Base-by-base conservation (phyloP, 2,888 invertebrate genomes). In the Harpalus rufipes region DNA sequence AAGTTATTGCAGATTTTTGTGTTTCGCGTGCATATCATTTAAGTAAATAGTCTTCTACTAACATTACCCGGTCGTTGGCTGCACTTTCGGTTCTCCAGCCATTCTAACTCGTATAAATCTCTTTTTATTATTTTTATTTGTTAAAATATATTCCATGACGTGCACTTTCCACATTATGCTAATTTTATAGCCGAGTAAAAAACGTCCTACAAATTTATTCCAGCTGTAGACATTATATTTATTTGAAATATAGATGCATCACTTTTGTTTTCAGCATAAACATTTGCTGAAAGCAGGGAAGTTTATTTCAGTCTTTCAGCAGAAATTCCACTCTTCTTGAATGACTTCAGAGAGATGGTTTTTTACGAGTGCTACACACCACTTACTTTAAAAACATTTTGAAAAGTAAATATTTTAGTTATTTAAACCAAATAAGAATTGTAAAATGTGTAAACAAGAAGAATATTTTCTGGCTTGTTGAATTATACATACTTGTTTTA, bases 51-150 rank as follows among this genome's bases (percentile, higher is more conserved):
- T 63, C 12, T 63, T 21, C 63, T 21, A 21, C 7, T 12, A 25
- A 63, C 32, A 68, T 68, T 68, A 39, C 32, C 7, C 39, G 68
- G 68, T 68, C 68, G 68, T 68, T 68, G 68, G 14, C 68, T 39
- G 39, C 63, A 68, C 39, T 25, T 63, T 63, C 63, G 25, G 63
- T 68, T 68, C 32, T 68, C n/a, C 81, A 5, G 63, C 14, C 21
- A 18, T 81, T 32, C 51, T 51, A 39, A 68, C n/a, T 51, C 81
- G 44, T n/a, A 68, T 81, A 81, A 81, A 81, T 81, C 25, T 68
- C 25, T 68, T 81, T 81, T 81, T 81, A 81, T 81, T 81, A 81
- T 81, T 81, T 81, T 81, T 68, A 81, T 81, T 81, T 68, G 81
- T 68, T 51, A 68, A 81, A 65, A 81, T 81, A 81, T 63, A 65